These are phyloP conservation scores for Piprites chloris DNA, from an alignment of 2,113 vertebrate species.

Conservation along the genomic window DNA sequence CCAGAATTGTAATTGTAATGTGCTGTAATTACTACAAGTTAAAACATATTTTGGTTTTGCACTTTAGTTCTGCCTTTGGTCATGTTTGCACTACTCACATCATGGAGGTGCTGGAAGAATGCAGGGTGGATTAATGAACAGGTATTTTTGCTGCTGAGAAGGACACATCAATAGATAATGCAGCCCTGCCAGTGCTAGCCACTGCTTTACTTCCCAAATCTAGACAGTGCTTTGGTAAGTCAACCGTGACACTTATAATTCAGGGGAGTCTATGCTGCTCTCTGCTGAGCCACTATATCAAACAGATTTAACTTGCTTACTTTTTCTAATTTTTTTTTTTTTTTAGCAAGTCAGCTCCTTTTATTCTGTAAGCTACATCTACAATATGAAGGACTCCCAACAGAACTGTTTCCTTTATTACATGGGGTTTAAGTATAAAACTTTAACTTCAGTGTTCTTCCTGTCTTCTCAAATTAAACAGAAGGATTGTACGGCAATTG, in stretches of 20 bases:
- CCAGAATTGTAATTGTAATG: not conserved
- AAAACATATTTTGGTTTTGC: not conserved
- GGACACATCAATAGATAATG: not conserved
- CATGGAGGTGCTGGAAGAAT: not conserved
- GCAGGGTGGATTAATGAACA: not conserved
- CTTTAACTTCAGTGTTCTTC: not conserved
- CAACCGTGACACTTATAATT: not conserved
- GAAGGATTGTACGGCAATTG: not conserved
- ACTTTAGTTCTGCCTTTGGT: not conserved
- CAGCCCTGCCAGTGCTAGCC: not conserved
- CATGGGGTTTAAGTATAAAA: not conserved
- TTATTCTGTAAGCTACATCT: not conserved
- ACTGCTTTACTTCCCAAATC: not conserved
- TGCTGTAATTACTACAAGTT: not conserved
- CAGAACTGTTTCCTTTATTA: not conserved
- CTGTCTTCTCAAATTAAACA: constrained; percentile 31
- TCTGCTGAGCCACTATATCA: not conserved
- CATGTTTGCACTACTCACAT: not conserved
- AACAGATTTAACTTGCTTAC: not conserved
- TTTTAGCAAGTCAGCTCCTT: not conserved
- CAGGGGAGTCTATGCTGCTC: not conserved
- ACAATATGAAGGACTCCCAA: not conserved
- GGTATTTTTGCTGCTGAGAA: not conserved
- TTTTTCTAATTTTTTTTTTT: not conserved
- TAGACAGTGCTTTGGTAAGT: not conserved